These are phyloP conservation scores for Torymus aiolomorphi DNA, from an alignment of 2,888 invertebrate species.

Conservation along the genomic window DNA sequence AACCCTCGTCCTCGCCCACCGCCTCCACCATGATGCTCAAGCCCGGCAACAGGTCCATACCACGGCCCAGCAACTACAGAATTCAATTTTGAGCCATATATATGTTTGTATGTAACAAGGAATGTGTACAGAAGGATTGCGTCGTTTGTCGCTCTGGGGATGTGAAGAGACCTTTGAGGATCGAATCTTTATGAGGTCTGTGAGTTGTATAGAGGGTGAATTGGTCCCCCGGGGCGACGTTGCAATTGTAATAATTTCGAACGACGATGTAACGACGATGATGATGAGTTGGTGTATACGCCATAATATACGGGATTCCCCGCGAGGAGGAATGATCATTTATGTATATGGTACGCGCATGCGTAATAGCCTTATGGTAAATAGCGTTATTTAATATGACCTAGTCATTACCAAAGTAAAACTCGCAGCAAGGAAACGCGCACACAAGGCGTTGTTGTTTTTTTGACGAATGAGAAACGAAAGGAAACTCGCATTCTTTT, in stretches of 20 bases:
- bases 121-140: too few relatives aligned
- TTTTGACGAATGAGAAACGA: slow-evolving; percentile 16
- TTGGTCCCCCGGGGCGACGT: too few relatives aligned
- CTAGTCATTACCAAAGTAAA: slow-evolving; percentile 76
- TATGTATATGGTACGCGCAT: slow-evolving; percentile 10
- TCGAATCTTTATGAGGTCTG: too few relatives aligned
- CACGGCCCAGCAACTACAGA: slow-evolving; percentile 83
- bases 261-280: not conserved
- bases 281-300: slow-evolving; percentile 10
- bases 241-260: slow-evolving; percentile 3
- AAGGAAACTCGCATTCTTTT: slow-evolving; percentile 22
- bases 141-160: too few relatives aligned
- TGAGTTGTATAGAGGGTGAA: too few relatives aligned
- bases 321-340: slow-evolving; percentile 6
- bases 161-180: too few relatives aligned
- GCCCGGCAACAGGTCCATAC: slow-evolving; percentile 76
- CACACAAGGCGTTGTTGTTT: slow-evolving; percentile 11
- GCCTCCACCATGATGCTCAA: slow-evolving; percentile 75
- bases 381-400: slow-evolving; percentile 70
- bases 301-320: slow-evolving; percentile 35
- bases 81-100: slow-evolving; percentile 81
- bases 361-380: slow-evolving; percentile 29
- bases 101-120: too few relatives aligned
- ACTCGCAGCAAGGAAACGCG: slow-evolving; percentile 45
- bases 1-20: not conserved